Conservation (phyloP, 2,797 vertebrate genomes). For the Enteromius viviparus region DNA sequence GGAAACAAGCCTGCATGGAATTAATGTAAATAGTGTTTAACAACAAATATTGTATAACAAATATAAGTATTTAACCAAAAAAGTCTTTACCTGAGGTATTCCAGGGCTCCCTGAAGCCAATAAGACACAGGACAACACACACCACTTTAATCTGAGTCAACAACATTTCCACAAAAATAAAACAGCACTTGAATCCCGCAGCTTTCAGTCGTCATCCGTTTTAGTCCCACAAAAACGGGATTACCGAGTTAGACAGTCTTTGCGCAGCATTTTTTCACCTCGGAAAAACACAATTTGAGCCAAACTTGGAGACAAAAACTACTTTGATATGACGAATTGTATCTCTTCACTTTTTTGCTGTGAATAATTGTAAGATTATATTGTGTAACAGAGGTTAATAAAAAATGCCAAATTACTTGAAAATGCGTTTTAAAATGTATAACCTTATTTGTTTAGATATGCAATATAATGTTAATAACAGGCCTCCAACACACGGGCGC, state of each 20-base stretch:
- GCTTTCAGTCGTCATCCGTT: not conserved
- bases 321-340: not conserved
- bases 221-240: not conserved
- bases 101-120: conserved; percentile 37
- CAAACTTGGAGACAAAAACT: not conserved
- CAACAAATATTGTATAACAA: too few species aligned
- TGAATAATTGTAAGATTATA: not conserved
- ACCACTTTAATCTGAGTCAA: conserved; percentile 18
- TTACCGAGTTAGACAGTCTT: not conserved
- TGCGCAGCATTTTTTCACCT: conserved; percentile 67
- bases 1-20: not conserved
- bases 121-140: conserved; percentile 40
- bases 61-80: not conserved
- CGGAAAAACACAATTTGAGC: conserved; percentile 64
- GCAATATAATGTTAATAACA: conserved; percentile 58
- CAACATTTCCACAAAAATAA: conserved; percentile 17
- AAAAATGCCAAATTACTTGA: not conserved
- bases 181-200: not conserved
- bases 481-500: conserved; percentile 51
- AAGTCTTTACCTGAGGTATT: conserved; percentile 48
- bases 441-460: not conserved
- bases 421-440: not conserved
- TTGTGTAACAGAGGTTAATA: not conserved
- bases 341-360: not conserved
- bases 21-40: not conserved